phyloP scores from a whole-genome alignment of 2,888 invertebrate genomes.

The Plutella xylostella region DNA sequence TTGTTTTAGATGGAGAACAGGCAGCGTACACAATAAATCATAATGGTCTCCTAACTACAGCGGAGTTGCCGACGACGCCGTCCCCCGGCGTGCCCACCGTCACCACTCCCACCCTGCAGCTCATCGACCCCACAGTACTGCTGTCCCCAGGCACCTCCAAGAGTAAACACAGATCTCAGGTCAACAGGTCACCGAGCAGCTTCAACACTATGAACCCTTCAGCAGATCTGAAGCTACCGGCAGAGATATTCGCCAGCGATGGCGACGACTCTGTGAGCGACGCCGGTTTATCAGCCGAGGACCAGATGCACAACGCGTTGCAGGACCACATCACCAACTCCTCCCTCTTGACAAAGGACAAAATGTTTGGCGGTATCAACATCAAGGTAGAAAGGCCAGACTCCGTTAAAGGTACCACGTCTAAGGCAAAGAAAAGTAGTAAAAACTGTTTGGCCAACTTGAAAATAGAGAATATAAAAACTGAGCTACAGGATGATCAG shows the following conservation, averaged over 20 bases:
- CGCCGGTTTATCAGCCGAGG: conserved; percentile 41
- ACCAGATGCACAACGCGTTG: conserved; percentile 30
- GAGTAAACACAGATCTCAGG: conserved; percentile 18
- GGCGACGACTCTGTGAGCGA: conserved; percentile 52
- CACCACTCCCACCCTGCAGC: background rate
- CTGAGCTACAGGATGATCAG: conserved; percentile 58
- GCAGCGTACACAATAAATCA: background rate
- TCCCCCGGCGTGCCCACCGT: background rate
- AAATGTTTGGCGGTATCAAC: conserved; percentile 56
- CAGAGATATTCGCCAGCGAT: conserved; percentile 64
- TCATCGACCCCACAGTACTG: background rate
- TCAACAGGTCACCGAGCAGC: conserved; percentile 26
- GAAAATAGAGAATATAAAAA: conserved; percentile 55
- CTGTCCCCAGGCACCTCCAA: conserved; percentile 28
- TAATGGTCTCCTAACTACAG: background rate
- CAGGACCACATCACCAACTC: conserved; percentile 30
- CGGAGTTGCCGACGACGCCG: background rate
- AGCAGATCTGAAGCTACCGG: conserved; percentile 55
- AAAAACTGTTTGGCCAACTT: conserved; percentile 25
- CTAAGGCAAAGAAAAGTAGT: conserved; percentile 38
- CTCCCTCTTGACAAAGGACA: conserved; percentile 36
- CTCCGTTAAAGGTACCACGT: conserved; percentile 22
- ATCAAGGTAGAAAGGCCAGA: conserved; percentile 47
- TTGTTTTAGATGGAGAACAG: conserved; percentile 1
- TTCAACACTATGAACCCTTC: conserved; percentile 46